Conservation (phyloP, 2,888 invertebrate genomes). For the Parnassius smintheus region DNA sequence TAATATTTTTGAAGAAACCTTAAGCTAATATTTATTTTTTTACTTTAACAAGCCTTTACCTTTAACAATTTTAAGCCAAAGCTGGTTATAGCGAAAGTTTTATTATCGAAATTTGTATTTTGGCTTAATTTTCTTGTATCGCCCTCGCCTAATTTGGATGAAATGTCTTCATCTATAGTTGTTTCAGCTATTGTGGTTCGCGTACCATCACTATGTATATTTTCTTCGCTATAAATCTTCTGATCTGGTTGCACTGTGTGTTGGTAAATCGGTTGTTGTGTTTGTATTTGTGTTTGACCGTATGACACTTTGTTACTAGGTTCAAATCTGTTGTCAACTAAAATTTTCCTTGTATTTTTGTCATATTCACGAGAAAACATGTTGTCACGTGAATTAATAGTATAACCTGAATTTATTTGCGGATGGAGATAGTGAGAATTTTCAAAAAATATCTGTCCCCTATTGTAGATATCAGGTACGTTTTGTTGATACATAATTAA, state of each 20-base stretch:
- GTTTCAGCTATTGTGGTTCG: background rate
- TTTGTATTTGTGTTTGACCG: background rate
- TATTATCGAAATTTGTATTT: constrained; percentile 32
- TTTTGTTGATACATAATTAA: background rate
- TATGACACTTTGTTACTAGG: background rate
- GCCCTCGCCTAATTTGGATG: constrained; percentile 7
- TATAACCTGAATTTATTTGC: background rate
- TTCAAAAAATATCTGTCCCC: background rate
- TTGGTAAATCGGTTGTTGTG: background rate
- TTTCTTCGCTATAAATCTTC: background rate
- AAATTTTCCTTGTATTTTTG: background rate
- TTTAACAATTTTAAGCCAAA: constrained; percentile 56
- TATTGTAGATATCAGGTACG: background rate
- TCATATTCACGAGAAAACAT: background rate
- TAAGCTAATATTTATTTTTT: background rate
- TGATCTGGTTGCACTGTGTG: background rate
- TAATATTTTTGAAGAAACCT: background rate
- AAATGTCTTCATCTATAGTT: background rate
- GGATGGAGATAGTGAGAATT: background rate
- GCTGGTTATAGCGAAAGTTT: constrained; percentile 46
- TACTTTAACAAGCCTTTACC: constrained; percentile 38
- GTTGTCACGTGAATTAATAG: background rate
- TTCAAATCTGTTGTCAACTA: constrained; percentile 13
- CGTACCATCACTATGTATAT: constrained; percentile 2
- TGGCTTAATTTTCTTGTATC: constrained; percentile 18